Evolutionary conservation across 2,888 invertebrate genomes (phyloP).

Genomic region (Yponomeuta plumbellus): DNA sequence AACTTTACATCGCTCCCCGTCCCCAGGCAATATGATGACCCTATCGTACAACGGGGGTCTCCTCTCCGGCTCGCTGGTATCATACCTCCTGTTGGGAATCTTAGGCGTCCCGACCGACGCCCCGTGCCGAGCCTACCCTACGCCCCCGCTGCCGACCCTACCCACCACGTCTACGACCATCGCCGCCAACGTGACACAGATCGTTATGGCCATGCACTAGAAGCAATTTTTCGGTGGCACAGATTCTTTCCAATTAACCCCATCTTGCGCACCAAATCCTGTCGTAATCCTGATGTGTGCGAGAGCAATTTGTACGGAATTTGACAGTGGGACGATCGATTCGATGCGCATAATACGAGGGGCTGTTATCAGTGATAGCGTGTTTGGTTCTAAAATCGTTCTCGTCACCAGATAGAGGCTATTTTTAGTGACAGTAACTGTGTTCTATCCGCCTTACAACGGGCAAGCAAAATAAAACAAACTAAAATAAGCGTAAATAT

Average conservation of each 20-base stretch:
- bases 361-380: no score
- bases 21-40: slow-evolving; percentile 93
- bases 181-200: slow-evolving; percentile 26
- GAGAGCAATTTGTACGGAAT: no score
- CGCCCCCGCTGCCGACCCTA: slow-evolving; percentile 51
- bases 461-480: no score
- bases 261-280: no score
- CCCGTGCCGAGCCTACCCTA: slow-evolving; percentile 69
- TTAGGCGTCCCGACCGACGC: slow-evolving; percentile 69
- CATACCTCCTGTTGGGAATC: slow-evolving; percentile 85
- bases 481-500: no score
- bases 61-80: slow-evolving; percentile 88
- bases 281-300: no score
- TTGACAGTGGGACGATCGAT: no score
- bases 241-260: no score
- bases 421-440: not conserved
- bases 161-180: slow-evolving; percentile 40
- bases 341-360: no score
- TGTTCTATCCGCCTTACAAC: no score
- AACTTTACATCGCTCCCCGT: not conserved
- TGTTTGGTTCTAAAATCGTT: slow-evolving; percentile 21
- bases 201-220: slow-evolving; percentile 26
- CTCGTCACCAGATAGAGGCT: slow-evolving; percentile 24
- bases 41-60: slow-evolving; percentile 92
- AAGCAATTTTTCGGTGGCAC: not conserved